These are phyloP conservation scores for Apamea sordens DNA, from an alignment of 2,888 invertebrate genomes.

Conservation along the genomic window DNA sequence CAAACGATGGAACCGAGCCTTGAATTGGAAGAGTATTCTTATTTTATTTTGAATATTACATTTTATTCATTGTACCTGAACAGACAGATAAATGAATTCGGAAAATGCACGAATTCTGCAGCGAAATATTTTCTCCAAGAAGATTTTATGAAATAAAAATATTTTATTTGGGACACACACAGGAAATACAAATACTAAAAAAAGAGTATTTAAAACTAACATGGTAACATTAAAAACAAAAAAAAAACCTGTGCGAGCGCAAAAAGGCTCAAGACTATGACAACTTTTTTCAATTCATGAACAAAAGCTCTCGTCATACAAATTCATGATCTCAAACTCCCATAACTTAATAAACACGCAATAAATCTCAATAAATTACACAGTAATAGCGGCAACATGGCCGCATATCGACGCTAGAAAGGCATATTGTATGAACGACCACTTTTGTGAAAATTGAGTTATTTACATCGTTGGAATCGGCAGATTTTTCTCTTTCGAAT, in stretches of 20 bases:
- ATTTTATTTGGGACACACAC: neutral
- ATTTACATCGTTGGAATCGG: too few species aligned
- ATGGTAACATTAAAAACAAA: too few species aligned
- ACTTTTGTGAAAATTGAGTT: too few species aligned
- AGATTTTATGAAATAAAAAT: neutral
- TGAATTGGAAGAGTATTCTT: neutral
- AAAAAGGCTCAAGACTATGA: too few species aligned
- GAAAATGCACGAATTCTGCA: neutral
- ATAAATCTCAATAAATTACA: conserved; percentile 43
- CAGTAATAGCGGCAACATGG: conserved; percentile 47
- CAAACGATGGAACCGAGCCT: conserved; percentile 34
- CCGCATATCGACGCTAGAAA: too few species aligned
- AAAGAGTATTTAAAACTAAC: too few species aligned
- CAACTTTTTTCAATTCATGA: neutral
- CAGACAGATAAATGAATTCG: neutral
- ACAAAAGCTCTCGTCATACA: conserved; percentile 6
- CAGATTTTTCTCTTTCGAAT: too few species aligned
- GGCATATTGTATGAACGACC: too few species aligned
- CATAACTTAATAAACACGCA: conserved; percentile 16
- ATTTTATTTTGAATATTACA: neutral
- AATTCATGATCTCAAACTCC: neutral
- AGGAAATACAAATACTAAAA: too few species aligned
- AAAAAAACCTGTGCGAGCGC: too few species aligned
- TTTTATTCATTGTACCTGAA: neutral
- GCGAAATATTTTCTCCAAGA: neutral